phyloP scores from a whole-genome alignment of 2,113 vertebrate species.

The Platanista minor region DNA sequence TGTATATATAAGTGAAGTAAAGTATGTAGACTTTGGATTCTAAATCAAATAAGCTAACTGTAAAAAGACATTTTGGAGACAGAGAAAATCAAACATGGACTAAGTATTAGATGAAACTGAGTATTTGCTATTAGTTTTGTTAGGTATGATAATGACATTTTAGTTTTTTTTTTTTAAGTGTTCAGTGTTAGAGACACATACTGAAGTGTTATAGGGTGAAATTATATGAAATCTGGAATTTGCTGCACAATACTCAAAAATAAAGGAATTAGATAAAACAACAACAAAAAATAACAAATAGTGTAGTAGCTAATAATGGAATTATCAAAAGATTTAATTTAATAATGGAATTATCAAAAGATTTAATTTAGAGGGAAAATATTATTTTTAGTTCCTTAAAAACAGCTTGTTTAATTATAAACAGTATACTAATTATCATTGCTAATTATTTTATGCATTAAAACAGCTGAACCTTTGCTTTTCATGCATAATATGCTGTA shows the following conservation, averaged over 20 bases:
- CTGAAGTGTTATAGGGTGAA: not conserved
- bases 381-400: conserved; percentile 1
- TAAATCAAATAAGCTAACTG: conserved; percentile 14
- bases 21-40: not conserved
- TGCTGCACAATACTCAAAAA: not conserved
- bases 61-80: not conserved
- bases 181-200: not conserved
- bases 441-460: conserved; percentile 14
- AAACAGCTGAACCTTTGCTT: not conserved
- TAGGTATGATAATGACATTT: not conserved
- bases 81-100: not conserved
- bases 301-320: not conserved
- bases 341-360: conserved; percentile 33
- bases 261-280: not conserved
- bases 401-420: not conserved
- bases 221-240: not conserved
- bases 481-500: not conserved
- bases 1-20: conserved; percentile 18
- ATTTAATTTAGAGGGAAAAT: conserved; percentile 12
- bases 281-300: not conserved
- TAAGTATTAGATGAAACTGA: not conserved
- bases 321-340: conserved; percentile 34
- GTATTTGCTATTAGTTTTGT: not conserved
- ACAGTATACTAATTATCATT: not conserved
- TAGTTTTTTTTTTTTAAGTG: not conserved